A percentile compares a stretch with the other conserved stretches of the same genome.
Evolutionary conservation across 2,888 invertebrate species (phyloP).

Genomic region (Enchytraeus crypticus): DNA sequence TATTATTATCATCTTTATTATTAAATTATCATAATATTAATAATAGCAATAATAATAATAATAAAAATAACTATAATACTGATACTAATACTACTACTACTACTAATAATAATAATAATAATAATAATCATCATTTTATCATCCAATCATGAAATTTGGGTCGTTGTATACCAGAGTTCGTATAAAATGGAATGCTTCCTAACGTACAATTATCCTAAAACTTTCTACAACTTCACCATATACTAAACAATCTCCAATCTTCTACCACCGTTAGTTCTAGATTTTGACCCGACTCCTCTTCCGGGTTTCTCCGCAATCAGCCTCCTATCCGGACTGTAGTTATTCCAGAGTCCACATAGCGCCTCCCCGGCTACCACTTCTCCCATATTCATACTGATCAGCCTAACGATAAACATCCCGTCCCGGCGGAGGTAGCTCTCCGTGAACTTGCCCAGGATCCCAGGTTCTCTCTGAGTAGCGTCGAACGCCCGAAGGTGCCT

Average conservation of each 20-base stretch:
- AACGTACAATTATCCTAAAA: too few species aligned
- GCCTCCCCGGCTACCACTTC: slow-evolving; percentile 34
- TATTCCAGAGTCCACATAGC: slow-evolving; percentile 34
- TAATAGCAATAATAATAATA: too few species aligned
- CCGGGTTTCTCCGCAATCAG: slow-evolving; percentile 29
- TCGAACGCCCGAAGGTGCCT: slow-evolving; percentile 28
- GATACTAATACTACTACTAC: too few species aligned
- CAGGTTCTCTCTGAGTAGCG: slow-evolving; percentile 27
- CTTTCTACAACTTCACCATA: too few species aligned
- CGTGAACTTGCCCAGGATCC: slow-evolving; percentile 31
- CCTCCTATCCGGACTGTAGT: slow-evolving; percentile 32
- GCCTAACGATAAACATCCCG: slow-evolving; percentile 31
- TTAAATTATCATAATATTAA: too few species aligned
- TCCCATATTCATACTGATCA: slow-evolving; percentile 33
- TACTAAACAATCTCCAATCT: slow-evolving; percentile 27
- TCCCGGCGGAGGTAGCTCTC: slow-evolving; percentile 32
- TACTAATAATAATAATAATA: too few species aligned
- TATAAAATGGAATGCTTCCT: too few species aligned
- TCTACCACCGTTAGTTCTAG: slow-evolving; percentile 19
- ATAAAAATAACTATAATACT: too few species aligned
- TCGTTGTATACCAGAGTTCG: too few species aligned
- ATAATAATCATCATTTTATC: too few species aligned
- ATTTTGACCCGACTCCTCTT: slow-evolving; percentile 14
- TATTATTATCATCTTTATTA: too few species aligned
- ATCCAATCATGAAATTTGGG: too few species aligned